Conservation (phyloP, 35 echinoderm and acorn worm species). For the Diadema setosum region DNA sequence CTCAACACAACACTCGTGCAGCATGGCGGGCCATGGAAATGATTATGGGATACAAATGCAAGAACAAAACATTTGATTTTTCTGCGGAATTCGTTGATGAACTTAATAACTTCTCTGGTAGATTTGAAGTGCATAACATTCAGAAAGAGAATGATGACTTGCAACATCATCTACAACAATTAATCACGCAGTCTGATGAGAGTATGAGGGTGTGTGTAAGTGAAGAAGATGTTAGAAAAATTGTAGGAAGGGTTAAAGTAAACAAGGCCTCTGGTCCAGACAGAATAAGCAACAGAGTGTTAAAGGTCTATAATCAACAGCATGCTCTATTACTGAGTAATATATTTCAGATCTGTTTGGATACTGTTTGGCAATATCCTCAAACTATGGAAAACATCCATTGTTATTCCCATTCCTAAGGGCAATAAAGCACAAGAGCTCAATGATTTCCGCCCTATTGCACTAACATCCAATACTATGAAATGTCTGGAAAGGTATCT, state of each 20-base stretch:
- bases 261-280: slow-evolving; percentile 33
- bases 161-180: neutral
- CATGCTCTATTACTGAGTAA: slow-evolving; percentile 25
- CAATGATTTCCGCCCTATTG: slow-evolving; percentile 40
- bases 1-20: neutral
- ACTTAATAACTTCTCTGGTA: slow-evolving; percentile 22
- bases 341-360: slow-evolving; percentile 30
- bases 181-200: neutral
- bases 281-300: slow-evolving; percentile 14
- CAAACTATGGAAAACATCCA: slow-evolving; percentile 41
- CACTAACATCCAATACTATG: slow-evolving; percentile 12
- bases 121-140: slow-evolving; percentile 11
- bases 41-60: neutral
- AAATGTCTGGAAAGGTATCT: slow-evolving; percentile 1
- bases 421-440: neutral
- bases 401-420: slow-evolving; percentile 50
- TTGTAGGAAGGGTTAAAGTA: neutral
- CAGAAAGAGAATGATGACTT: neutral
- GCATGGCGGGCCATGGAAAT: neutral
- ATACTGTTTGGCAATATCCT: slow-evolving; percentile 19
- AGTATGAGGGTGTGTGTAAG: neutral
- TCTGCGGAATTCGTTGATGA: slow-evolving; percentile 8
- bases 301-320: slow-evolving; percentile 2
- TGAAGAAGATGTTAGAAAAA: neutral
- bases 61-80: neutral